These are phyloP conservation scores for Zoanthus solanderi DNA, from an alignment of 92 coral and sea anemone genomes.

Conservation along the genomic window DNA sequence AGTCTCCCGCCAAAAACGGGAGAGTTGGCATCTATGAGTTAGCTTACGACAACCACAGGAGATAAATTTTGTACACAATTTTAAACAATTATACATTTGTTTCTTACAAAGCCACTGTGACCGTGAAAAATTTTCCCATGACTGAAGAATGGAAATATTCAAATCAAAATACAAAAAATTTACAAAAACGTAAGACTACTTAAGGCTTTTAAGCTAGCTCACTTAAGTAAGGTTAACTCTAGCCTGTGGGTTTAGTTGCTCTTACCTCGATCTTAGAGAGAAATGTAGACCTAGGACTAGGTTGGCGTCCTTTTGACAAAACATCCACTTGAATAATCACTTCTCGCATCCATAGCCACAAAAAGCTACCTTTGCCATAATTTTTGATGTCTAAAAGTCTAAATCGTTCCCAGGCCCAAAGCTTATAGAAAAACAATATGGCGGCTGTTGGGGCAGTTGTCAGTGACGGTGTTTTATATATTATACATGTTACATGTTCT, in stretches of 20 bases:
- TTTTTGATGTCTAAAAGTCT: too few species aligned
- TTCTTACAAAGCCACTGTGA: conserved; percentile 26
- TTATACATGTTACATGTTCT: background rate
- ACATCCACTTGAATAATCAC: conserved; percentile 26
- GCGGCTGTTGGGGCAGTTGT: conserved; percentile 8
- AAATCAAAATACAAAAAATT: conserved; percentile 13
- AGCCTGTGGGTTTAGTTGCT: conserved; percentile 5
- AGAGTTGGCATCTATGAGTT: background rate
- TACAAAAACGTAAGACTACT: background rate
- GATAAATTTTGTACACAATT: conserved; percentile 25
- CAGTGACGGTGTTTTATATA: conserved; percentile 14
- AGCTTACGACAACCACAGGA: conserved; percentile 28
- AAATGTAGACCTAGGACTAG: conserved; percentile 26
- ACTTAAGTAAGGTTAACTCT: conserved; percentile 23
- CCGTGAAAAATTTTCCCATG: conserved; percentile 16
- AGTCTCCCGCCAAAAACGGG: too few species aligned
- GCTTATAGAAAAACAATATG: conserved; percentile 14
- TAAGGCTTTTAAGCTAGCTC: conserved; percentile 10
- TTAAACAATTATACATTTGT: conserved; percentile 23
- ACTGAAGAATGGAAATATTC: conserved; percentile 24
- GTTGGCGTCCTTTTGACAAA: conserved; percentile 30
- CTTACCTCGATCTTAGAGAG: conserved; percentile 19
- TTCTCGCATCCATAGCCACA: conserved; percentile 14
- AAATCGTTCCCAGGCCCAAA: conserved; percentile 23
- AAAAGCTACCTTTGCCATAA: background rate